Evolutionary conservation across 2,797 vertebrate species (phyloP), one percentile per base, ranked within the genome.

Genomic region (Hoplostethus mediterraneus): DNA sequence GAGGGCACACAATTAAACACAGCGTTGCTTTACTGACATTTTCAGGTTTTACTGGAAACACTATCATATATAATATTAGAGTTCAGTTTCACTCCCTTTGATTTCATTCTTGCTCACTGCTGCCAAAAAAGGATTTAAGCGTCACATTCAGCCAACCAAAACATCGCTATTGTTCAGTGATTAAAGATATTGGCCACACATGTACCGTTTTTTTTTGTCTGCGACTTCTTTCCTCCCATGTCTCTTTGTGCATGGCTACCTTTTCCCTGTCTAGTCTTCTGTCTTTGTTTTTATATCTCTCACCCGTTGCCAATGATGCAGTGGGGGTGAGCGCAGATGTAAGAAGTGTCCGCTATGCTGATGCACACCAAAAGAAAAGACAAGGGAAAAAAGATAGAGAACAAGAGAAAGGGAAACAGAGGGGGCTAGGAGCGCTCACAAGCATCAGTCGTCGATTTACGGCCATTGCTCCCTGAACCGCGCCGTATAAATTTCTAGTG

Each of bases 391-490:
- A 83, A 84, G 88, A 88, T 69, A 80, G 86, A 92, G 89, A 89
- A 90, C 89, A 80, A 90, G 88, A 89, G 89, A 88, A 88, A 91
- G 82, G 78, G 82, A 92, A 92, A 90, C 88, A 90, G 87, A 11
- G 42, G 89, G 86, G 90, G 88, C 83, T 85, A 85, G 90, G 71
- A 80, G 78, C 81, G 90, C 91, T 92, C 90, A 90, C 82, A 87
- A 89, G 87, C 90, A 90, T 91, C 87, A 89, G 87, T 91, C 86
- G 90, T 90, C 89, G 91, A 92, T 93, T 92, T 93, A 92, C 86
- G 89, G 90, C 90, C 85, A 76, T 67, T 91, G 89, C 89, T 92
- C 93, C 85, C 83, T 90, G 92, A 93, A 94, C 89, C 84, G 62
- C 88, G 85, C 71, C 52, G 82, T 91, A 94, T 93, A 94, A 94